Base-by-base conservation (phyloP, 2,888 invertebrate species). In the Philereme vetulata region DNA sequence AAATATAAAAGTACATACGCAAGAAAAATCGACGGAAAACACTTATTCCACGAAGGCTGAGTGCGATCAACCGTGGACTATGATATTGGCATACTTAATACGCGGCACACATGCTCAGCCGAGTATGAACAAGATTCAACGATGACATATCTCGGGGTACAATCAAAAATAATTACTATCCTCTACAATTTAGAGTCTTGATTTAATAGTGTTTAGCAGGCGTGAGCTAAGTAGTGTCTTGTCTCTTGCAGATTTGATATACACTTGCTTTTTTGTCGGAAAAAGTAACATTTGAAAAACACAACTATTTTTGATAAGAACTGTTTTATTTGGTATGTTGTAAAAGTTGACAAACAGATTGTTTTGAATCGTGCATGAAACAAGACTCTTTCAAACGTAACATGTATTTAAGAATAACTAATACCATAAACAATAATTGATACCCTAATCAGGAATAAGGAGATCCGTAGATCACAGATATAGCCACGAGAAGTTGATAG, bases 61-160 rank as follows among this genome's bases (percentile, higher is more conserved):
- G 78, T 70, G 91, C 91, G 75, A 91, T 92, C 86, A 91, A 76
- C 75, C 90, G 80, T 63, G 77, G 81, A 77, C 74, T 84, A 86
- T 90, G 90, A 85, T 92, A 92, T 91, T 91, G 92, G 91, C 91
- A 92, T 84, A 89, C 86, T 89, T 90, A 87, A 89, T 86, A 79
- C 85, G 83, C 84, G 91, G 88, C 91, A 91, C 70, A 91, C 85
- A 86, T 92, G 85, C 74, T 72, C 88, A 84, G 65, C 78, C 82
- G 79, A 80, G 77, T 84, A 78, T 83, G 76, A 81, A 81, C 62
- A 58, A 58, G 59, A 60, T 63, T 55, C 56, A 60, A 59, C 64
- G 60, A 62, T 62, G 69, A 67, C 67, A 69, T 33, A 66, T 59
- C 51, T 61, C 40, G 7, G 34, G 52, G 40, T 40, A 43, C 62